Evolutionary conservation across 2,797 vertebrate species (phyloP).

Genomic region (Takifugu ocellatus): DNA sequence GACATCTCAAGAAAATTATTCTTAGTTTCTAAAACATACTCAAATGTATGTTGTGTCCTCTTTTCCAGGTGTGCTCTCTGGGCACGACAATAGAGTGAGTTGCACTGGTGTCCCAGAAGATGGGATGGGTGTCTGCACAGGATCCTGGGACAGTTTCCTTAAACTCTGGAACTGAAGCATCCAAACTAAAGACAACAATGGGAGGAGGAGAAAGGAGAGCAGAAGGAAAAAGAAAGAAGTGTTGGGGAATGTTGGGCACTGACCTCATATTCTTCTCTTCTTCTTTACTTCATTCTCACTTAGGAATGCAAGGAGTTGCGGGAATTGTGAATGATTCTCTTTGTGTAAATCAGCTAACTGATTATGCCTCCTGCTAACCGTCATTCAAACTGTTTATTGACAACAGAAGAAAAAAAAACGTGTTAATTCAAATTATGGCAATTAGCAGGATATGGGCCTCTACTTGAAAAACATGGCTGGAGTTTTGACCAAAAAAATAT

Average conservation of each 20-base stretch:
- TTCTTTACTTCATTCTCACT: conserved; percentile 40
- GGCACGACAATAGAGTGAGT: conserved; percentile 97
- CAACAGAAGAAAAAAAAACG: conserved; percentile 15
- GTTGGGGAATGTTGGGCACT: conserved; percentile 5
- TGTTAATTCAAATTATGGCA: conserved; percentile 46
- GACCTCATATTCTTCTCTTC: conserved; percentile 18
- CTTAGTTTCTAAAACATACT: no score
- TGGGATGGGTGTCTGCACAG: conserved; percentile 93
- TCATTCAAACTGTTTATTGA: conserved; percentile 26
- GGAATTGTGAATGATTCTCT: conserved; percentile 35
- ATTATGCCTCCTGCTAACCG: conserved; percentile 28
- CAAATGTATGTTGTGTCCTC: background rate
- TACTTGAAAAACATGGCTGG: conserved; percentile 41
- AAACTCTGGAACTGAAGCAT: conserved; percentile 91
- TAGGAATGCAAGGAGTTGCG: conserved; percentile 41
- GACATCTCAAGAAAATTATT: no score
- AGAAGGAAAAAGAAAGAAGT: background rate
- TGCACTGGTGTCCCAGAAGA: conserved; percentile 90
- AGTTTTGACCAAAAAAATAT: conserved; percentile 38
- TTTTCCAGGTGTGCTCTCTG: conserved; percentile 81
- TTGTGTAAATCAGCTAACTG: conserved; percentile 39
- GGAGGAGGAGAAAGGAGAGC: background rate
- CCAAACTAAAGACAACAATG: conserved; percentile 4
- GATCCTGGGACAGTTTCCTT: conserved; percentile 98
- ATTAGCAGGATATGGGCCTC: conserved; percentile 34